phyloP scores from a whole-genome alignment of 1,140 invertebrate genomes.

The Pseudomyrmex sp. region DNA sequence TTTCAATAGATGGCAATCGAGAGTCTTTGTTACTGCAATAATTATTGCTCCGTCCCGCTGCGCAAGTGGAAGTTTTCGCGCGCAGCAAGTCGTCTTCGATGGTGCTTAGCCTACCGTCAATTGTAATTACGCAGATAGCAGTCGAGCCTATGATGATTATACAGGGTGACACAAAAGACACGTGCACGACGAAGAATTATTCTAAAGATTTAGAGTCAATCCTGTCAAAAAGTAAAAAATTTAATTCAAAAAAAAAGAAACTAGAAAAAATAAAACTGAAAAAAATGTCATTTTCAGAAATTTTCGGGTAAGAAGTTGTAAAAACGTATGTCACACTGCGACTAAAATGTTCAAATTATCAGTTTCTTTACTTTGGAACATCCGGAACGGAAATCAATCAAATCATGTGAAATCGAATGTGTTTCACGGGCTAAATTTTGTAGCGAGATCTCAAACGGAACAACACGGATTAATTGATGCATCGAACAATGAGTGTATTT shows the following conservation, averaged over 20 bases:
- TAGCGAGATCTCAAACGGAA: not conserved
- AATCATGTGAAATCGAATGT: not conserved
- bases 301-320: not conserved
- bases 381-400: not conserved
- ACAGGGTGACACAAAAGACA: constrained; percentile 35
- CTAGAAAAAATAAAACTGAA: not conserved
- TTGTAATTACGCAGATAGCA: constrained; percentile 51
- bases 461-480: not conserved
- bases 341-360: not conserved
- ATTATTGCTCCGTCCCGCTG: constrained; percentile 20
- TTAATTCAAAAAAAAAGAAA: not conserved
- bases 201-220: not conserved
- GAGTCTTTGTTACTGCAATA: constrained; percentile 26
- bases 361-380: not conserved
- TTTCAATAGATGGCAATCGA: not conserved
- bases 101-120: constrained; percentile 28
- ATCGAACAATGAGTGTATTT: constrained; percentile 1
- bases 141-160: constrained; percentile 9
- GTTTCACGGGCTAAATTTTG: not conserved
- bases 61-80: constrained; percentile 33
- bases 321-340: not conserved
- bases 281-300: not conserved
- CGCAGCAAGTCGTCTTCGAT: constrained; percentile 12
- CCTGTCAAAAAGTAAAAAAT: not conserved
- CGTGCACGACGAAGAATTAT: not conserved